A percentile compares a stretch with the other conserved stretches of the same genome.
Conservation (phyloP, 2,797 vertebrate genomes). For the Lophotriccus pileatus region DNA sequence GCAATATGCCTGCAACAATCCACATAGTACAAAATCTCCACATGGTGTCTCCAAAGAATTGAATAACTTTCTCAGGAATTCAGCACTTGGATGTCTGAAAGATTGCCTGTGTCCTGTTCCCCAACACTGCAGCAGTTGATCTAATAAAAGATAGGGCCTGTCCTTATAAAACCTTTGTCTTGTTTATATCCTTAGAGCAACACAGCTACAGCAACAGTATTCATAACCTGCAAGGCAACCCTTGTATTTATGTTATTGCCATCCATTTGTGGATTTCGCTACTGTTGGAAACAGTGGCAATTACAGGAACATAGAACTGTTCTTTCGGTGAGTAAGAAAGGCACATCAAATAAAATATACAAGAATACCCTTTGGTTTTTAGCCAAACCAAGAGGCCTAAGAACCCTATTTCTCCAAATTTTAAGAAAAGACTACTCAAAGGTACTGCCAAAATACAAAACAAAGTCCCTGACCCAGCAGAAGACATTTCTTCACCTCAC, state of each 20-base stretch:
- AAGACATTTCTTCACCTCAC: background rate
- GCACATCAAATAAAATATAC: background rate
- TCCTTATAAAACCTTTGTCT: background rate
- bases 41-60: constrained; percentile 31
- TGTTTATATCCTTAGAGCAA: background rate
- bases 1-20: background rate
- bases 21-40: background rate
- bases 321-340: background rate
- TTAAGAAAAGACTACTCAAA: background rate
- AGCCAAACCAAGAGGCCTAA: background rate
- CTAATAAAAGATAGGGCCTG: background rate
- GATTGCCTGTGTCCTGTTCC: background rate
- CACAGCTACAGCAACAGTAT: background rate
- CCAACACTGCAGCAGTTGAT: background rate
- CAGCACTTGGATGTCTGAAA: background rate
- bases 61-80: constrained; percentile 2
- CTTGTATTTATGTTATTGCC: background rate
- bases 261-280: background rate
- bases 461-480: background rate
- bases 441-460: background rate
- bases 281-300: background rate
- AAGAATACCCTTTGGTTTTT: background rate
- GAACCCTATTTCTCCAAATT: background rate
- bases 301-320: background rate
- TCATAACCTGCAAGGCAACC: background rate